These are phyloP conservation scores for Chelonia mydas DNA, from an alignment of 2,797 vertebrate genomes.

Conservation along the genomic window DNA sequence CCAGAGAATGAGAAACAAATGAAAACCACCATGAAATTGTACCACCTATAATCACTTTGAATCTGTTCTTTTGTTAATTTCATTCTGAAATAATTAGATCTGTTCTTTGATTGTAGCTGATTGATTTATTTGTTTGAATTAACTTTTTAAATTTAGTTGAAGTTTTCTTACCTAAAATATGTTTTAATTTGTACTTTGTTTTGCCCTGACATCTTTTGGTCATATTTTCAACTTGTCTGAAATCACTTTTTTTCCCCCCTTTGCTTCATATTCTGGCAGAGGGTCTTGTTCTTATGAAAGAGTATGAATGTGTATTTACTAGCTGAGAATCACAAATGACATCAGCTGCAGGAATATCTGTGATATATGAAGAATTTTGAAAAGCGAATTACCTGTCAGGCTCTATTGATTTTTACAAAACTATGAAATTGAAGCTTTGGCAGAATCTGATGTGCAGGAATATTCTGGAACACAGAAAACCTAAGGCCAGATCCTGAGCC, in stretches of 20 bases:
- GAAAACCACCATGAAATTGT: not conserved
- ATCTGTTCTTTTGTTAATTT: not conserved
- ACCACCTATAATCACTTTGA: not conserved
- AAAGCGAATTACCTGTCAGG: not conserved
- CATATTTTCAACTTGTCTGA: not conserved
- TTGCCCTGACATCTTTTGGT: not conserved
- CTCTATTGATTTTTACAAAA: not conserved
- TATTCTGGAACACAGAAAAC: not conserved
- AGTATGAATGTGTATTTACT: not conserved
- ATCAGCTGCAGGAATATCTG: not conserved
- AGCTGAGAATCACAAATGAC: not conserved
- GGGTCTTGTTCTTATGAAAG: not conserved
- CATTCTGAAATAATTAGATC: not conserved
- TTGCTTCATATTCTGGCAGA: not conserved
- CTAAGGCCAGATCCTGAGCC: not conserved
- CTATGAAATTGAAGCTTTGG: not conserved
- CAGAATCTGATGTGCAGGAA: not conserved
- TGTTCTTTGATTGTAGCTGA: not conserved
- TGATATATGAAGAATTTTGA: not conserved
- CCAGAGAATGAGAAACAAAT: constrained; percentile 19
- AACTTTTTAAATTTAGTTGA: not conserved
- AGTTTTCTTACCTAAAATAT: not conserved
- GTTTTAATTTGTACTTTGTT: constrained; percentile 20
- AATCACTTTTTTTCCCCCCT: not conserved
- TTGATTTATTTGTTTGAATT: not conserved